phyloP scores from a whole-genome alignment of 2,888 invertebrate genomes.

The Stenchaetothrips biformis region DNA sequence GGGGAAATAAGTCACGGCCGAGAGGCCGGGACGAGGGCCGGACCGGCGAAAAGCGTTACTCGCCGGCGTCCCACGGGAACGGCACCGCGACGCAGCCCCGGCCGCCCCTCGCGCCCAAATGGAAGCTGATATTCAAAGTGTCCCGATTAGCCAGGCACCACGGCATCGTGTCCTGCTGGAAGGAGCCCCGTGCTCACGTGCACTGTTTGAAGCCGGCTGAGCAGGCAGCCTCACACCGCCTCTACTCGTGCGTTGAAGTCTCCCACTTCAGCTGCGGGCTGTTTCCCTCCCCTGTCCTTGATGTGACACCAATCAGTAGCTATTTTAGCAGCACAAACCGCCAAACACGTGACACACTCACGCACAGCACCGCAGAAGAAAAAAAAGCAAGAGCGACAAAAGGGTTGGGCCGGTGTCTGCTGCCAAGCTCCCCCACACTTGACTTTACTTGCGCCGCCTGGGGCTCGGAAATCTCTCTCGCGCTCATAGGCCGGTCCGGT shows the following conservation, averaged over 20 bases:
- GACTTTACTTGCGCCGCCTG: background rate
- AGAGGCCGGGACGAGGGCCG: background rate
- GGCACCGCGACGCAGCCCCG: background rate
- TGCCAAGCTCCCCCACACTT: background rate
- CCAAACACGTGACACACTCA: no score
- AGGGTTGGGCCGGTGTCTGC: background rate
- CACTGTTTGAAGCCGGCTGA: no score
- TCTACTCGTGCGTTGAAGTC: background rate
- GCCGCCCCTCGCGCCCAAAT: background rate
- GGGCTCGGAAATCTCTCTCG: background rate
- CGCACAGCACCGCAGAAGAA: no score
- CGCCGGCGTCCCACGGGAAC: no score
- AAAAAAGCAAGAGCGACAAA: no score
- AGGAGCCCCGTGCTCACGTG: no score
- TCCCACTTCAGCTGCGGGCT: background rate
- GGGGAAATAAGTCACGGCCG: conserved; percentile 7
- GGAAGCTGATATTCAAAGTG: no score
- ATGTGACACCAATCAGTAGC: background rate
- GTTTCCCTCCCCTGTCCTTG: background rate
- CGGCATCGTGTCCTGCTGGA: background rate
- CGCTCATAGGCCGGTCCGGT: background rate
- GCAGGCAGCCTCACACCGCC: background rate
- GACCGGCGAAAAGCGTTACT: background rate
- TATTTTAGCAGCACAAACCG: background rate
- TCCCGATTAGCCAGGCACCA: background rate